These are phyloP conservation scores for Melolontha melolontha DNA, from an alignment of 2,888 invertebrate genomes.

Conservation along the genomic window DNA sequence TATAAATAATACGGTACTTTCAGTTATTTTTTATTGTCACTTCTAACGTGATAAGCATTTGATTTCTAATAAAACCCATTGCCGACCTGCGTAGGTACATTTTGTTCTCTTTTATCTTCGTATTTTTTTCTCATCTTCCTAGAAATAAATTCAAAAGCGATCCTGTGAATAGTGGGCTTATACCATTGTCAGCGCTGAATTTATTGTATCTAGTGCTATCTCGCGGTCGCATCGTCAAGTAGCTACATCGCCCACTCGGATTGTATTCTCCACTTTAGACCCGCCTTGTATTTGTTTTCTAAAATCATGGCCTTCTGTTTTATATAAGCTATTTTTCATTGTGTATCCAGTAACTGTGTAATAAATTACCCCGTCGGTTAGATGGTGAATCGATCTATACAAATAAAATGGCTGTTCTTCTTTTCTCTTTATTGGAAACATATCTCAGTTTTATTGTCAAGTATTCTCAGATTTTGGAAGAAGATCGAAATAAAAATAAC, in stretches of 20 bases:
- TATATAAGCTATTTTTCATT: constrained; percentile 45
- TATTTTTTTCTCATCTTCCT: constrained; percentile 33
- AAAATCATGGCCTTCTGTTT: constrained; percentile 45
- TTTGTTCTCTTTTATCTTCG: constrained; percentile 25
- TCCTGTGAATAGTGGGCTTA: constrained; percentile 49
- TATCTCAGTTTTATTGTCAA: constrained; percentile 22
- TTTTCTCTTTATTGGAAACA: constrained; percentile 33
- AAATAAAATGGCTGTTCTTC: constrained; percentile 35
- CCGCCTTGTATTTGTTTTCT: constrained; percentile 51
- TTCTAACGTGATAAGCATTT: constrained; percentile 7
- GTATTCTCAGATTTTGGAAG: constrained; percentile 5
- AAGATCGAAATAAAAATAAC: constrained; percentile 5
- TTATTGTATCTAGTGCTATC: constrained; percentile 51
- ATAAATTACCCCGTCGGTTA: constrained; percentile 33
- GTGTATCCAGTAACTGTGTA: constrained; percentile 36
- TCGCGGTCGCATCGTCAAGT: constrained; percentile 52
- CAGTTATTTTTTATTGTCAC: constrained; percentile 15
- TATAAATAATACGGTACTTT: constrained; percentile 6
- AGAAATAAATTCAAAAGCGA: constrained; percentile 37
- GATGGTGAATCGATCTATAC: constrained; percentile 32
- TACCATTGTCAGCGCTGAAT: constrained; percentile 51
- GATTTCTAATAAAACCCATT: constrained; percentile 18
- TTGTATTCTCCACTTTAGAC: constrained; percentile 50
- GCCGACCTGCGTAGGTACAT: constrained; percentile 20
- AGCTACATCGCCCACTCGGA: constrained; percentile 53